Evolutionary conservation across 2,888 invertebrate genomes (phyloP), one percentile per base, ranked within the genome.

Genomic region (Drosophila koepferae): DNA sequence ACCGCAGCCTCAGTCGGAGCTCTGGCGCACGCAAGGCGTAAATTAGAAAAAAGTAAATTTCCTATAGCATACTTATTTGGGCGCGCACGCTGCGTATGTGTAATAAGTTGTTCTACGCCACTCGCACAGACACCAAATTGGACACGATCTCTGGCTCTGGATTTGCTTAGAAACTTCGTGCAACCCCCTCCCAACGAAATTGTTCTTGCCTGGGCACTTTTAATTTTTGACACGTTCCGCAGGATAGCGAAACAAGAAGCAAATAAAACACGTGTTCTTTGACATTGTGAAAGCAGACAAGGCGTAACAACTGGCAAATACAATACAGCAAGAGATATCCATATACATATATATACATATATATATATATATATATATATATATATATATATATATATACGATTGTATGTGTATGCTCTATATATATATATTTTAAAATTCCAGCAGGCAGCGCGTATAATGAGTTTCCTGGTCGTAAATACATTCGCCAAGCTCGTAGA

Each of bases 191-290:
- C 28, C 5, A 28, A 23, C 23, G 12, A 46, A 14, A 20, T 51
- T 43, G n/a, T 6, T 23, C 18, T 16, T 28, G 40, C n/a, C 41
- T 1, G 56, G 12, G 60, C 64, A 64, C 69, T 88, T 81, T 86
- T 86, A 83, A 86, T 86, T 86, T 86, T 82, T 88, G 86, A 88
- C 86, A 86, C 89, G 86, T 86, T 79, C 60, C 65, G 18, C 31
- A 20, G 38, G n/a, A 46, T 20, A 20, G 60, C 54, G 16, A 46
- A n/a, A 46, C 59, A 62, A 20, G 9, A 12, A 28, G 38, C 7
- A 12, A 46, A 23, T 51, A 54, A 60, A 80, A 81, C 84, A 84
- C 79, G 78, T 83, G 84, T 72, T 80, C 60, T 68, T 80, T 77
- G 89, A 74, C 86, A 86, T 77, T 83, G 75, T 55, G 61, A 74